Evolutionary conservation across 2,797 vertebrate genomes (phyloP).

Genomic region (Acipenser ruthenus): DNA sequence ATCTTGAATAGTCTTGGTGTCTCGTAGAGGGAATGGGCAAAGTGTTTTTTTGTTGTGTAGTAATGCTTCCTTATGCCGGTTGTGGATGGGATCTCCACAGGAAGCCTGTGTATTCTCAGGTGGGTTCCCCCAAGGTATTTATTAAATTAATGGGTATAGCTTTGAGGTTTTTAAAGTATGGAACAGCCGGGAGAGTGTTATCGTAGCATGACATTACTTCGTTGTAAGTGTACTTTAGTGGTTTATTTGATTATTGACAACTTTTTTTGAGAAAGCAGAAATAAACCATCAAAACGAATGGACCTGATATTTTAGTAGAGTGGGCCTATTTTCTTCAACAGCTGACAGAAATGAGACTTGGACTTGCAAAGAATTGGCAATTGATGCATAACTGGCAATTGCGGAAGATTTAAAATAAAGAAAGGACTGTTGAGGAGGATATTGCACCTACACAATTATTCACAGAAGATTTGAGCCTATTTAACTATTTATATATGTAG

Average conservation of each 20-base stretch:
- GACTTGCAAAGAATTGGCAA: constrained; percentile 35
- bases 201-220: constrained; percentile 45
- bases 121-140: constrained; percentile 49
- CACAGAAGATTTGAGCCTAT: too few relatives aligned
- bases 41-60: constrained; percentile 42
- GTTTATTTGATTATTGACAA: constrained; percentile 25
- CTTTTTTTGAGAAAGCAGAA: constrained; percentile 44
- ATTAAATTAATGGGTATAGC: constrained; percentile 58
- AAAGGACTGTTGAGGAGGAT: too few relatives aligned
- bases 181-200: constrained; percentile 37
- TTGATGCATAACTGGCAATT: constrained; percentile 30
- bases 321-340: constrained; percentile 37
- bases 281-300: constrained; percentile 42
- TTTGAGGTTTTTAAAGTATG: constrained; percentile 45
- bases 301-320: constrained; percentile 27
- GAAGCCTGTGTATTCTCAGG: constrained; percentile 53
- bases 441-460: too few relatives aligned
- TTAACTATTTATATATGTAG: too few relatives aligned
- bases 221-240: constrained; percentile 43
- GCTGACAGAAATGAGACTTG: constrained; percentile 38
- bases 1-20: constrained; percentile 23
- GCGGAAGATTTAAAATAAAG: constrained; percentile 32
- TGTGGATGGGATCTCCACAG: constrained; percentile 48
- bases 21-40: constrained; percentile 45
- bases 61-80: constrained; percentile 64